These are phyloP conservation scores for Motacilla tschutschensis DNA, from an alignment of 2,113 vertebrate genomes.

Conservation along the genomic window DNA sequence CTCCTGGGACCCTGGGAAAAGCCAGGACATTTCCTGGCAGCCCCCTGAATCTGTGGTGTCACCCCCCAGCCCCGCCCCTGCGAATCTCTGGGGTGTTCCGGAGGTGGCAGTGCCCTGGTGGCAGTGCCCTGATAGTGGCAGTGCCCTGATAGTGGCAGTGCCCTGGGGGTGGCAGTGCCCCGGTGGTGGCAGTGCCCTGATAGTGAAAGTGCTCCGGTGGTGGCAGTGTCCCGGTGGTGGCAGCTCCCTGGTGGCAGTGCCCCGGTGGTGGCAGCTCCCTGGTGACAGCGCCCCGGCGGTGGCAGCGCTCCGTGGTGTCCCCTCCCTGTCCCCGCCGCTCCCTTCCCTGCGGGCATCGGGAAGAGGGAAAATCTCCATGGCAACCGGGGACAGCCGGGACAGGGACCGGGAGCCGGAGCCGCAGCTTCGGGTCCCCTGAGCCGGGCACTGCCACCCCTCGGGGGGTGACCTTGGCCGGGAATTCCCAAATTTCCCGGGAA, in stretches of 20 bases:
- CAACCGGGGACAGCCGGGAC: constrained; percentile 34
- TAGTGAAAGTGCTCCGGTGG: fast-evolving
- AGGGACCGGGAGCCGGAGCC: background rate
- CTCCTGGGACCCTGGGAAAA: background rate
- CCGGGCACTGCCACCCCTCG: fast-evolving
- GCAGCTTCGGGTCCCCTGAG: background rate
- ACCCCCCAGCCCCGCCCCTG: background rate
- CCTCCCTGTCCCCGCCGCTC: background rate
- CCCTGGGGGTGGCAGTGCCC: background rate
- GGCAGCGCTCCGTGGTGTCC: background rate
- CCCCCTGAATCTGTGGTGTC: background rate
- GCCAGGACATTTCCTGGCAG: background rate
- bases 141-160: fast-evolving
- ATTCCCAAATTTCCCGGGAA: background rate
- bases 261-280: background rate
- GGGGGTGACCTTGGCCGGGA: fast-evolving
- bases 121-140: background rate
- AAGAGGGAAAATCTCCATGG: constrained; percentile 42
- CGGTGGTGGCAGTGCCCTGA: fast-evolving
- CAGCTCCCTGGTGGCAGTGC: background rate
- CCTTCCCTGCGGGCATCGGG: background rate
- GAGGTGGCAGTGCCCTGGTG: background rate
- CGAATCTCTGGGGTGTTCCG: background rate
- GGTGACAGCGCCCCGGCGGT: background rate
- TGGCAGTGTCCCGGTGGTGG: fast-evolving